These are phyloP conservation scores for Phalacrocorax carbo DNA, from an alignment of 2,113 vertebrate species.

Conservation along the genomic window DNA sequence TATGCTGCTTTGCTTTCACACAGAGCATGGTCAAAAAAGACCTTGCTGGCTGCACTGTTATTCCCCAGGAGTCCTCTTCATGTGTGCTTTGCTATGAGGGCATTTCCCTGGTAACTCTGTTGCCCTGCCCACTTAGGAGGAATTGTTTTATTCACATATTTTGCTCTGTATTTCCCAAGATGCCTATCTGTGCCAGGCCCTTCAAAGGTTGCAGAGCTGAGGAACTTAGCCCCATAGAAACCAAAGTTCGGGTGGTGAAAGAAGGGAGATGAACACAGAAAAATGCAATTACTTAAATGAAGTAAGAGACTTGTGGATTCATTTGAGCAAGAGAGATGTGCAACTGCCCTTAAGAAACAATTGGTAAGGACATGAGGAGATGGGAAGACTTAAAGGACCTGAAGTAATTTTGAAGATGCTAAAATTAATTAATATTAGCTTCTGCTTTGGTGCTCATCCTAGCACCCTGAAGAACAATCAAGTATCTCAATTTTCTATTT, in stretches of 20 bases:
- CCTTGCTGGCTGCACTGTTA: fast-evolving
- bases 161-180: neutral
- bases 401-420: constrained; percentile 28
- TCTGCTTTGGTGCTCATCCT: constrained; percentile 31
- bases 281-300: neutral
- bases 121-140: neutral
- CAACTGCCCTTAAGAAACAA: neutral
- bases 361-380: neutral
- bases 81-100: neutral
- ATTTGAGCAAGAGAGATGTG: neutral
- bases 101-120: neutral
- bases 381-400: neutral
- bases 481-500: constrained; percentile 26
- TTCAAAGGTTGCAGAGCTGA: neutral
- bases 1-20: neutral
- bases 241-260: neutral
- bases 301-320: neutral
- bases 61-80: neutral
- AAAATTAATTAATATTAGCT: constrained; percentile 25
- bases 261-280: neutral
- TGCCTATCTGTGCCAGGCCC: neutral
- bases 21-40: neutral
- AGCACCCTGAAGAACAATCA: constrained; percentile 11
- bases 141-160: neutral
- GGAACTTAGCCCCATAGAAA: neutral